Percentiles rank a stretch among this genome's conserved stretches.
phyloP scores from a whole-genome alignment of 2,888 invertebrate genomes.

The Biston stratarius region DNA sequence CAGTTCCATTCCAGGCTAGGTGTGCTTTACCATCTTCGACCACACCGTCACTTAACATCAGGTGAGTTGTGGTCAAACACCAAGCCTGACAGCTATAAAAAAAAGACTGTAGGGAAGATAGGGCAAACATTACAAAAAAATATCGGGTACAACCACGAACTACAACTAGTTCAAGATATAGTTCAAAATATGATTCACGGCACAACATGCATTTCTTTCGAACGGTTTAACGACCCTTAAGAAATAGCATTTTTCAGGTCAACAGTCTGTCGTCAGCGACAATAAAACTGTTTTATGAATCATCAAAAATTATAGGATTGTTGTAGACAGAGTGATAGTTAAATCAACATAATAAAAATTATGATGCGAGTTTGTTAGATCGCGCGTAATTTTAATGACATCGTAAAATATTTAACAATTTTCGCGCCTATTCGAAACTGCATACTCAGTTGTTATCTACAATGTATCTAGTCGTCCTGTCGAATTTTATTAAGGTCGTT shows the following conservation, averaged over 20 bases:
- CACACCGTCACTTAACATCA: too few relatives aligned
- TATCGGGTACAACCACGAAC: too few relatives aligned
- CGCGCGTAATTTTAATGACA: conserved; percentile 6
- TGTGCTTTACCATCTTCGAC: too few relatives aligned
- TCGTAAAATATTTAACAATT: not conserved
- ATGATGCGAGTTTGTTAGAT: conserved; percentile 4
- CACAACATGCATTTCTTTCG: conserved; percentile 15
- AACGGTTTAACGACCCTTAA: conserved; percentile 17
- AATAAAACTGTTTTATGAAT: conserved; percentile 22
- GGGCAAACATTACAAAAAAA: too few relatives aligned
- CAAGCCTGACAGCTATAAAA: too few relatives aligned
- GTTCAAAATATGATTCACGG: not conserved
- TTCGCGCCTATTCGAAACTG: not conserved
- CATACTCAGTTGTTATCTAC: not conserved
- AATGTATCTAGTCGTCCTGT: too few relatives aligned
- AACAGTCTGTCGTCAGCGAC: conserved; percentile 3
- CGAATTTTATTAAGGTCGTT: too few relatives aligned
- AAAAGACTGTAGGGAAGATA: too few relatives aligned
- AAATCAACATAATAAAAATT: conserved; percentile 14
- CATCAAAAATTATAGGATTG: conserved; percentile 23
- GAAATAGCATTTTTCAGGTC: conserved; percentile 12
- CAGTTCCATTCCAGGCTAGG: too few relatives aligned
- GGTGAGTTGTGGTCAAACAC: too few relatives aligned
- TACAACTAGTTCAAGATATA: not conserved
- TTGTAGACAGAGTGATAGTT: conserved; percentile 9